Evolutionary conservation across 2,797 vertebrate genomes (phyloP).

Genomic region (Macropus fuliginosus): DNA sequence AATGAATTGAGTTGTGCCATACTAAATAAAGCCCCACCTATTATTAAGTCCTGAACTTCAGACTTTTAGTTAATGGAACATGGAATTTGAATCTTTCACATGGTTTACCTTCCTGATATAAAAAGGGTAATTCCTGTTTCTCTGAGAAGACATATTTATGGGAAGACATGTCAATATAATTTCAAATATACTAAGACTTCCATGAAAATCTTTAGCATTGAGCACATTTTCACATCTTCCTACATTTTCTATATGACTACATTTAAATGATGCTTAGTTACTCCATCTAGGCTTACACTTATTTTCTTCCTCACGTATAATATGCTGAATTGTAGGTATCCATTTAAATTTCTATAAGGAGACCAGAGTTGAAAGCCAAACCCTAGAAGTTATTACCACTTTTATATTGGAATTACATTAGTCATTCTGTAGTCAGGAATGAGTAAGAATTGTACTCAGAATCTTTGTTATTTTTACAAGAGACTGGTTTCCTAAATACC

Average conservation of each 20-base stretch:
- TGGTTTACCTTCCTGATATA: background rate
- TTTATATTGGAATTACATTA: slow-evolving; percentile 82
- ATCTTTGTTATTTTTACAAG: slow-evolving; percentile 81
- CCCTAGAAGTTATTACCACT: slow-evolving; percentile 72
- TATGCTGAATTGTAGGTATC: slow-evolving; percentile 52
- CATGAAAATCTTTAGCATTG: slow-evolving; percentile 45
- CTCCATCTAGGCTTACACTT: slow-evolving; percentile 65
- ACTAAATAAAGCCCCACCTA: background rate
- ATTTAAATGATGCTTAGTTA: slow-evolving; percentile 75
- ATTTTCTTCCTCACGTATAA: slow-evolving; percentile 55
- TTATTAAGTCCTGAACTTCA: slow-evolving; percentile 23
- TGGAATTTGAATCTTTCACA: background rate
- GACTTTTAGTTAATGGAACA: background rate
- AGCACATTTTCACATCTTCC: slow-evolving; percentile 66
- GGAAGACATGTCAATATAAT: slow-evolving; percentile 1
- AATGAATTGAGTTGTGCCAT: background rate
- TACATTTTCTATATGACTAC: slow-evolving; percentile 65
- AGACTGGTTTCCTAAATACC: slow-evolving; percentile 82
- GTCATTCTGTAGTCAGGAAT: slow-evolving; percentile 81
- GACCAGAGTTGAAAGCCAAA: slow-evolving; percentile 73
- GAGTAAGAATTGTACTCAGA: slow-evolving; percentile 69
- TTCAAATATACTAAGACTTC: background rate
- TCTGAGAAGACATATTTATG: background rate
- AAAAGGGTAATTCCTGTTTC: slow-evolving; percentile 10
- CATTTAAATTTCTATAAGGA: slow-evolving; percentile 75